Conservation (phyloP, 2,797 vertebrate genomes). For the Sitta carolinensis region DNA sequence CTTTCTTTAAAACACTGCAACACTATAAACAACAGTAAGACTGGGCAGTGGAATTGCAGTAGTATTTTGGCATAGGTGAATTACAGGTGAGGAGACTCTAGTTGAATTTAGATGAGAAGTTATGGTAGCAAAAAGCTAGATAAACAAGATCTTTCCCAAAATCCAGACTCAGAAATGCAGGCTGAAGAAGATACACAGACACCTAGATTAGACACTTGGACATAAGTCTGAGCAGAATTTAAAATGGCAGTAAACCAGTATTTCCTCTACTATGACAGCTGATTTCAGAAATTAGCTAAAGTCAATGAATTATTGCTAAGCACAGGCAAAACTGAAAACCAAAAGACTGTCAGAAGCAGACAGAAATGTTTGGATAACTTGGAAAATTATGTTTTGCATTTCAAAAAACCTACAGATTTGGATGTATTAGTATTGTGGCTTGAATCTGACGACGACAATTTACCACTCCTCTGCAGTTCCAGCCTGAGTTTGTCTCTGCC, state of each 20-base stretch:
- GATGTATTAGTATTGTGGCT: background rate
- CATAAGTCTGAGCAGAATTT: background rate
- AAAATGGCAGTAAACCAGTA: background rate
- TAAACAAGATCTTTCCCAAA: background rate
- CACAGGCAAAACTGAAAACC: background rate
- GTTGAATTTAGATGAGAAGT: background rate
- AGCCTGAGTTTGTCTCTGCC: background rate
- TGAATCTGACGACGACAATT: background rate
- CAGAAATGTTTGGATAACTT: background rate
- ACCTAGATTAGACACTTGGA: rapidly evolving
- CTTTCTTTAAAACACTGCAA: background rate
- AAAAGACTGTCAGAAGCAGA: background rate
- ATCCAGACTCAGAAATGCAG: background rate
- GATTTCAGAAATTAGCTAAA: background rate
- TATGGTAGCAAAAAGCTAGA: background rate
- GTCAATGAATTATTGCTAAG: background rate
- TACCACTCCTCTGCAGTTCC: background rate
- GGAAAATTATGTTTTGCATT: background rate
- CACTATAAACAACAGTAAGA: background rate
- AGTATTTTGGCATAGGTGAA: background rate
- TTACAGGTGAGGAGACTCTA: background rate
- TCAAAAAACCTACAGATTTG: background rate
- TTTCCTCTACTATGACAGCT: background rate
- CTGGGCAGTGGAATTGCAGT: background rate
- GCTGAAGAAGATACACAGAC: background rate